Base-by-base conservation (phyloP, 2,113 vertebrate species). In the Semicossyphus pulcher region DNA sequence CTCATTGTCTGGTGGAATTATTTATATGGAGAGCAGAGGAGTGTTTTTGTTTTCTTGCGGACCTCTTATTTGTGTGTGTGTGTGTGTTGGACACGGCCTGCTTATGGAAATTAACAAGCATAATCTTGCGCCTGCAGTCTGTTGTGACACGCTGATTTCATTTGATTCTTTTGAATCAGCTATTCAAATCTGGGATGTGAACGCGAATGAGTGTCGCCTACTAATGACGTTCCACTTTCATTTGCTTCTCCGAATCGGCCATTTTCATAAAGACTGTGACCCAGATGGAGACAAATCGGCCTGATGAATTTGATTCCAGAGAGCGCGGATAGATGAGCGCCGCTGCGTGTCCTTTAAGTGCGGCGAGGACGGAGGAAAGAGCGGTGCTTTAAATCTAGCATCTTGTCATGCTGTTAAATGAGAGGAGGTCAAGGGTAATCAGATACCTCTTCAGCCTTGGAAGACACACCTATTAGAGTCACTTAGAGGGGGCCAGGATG, bases 351-450 rank as follows among this genome's bases (percentile, higher is more conserved):
- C 53, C n/a, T 32, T 69, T 69, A 75, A 78, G 41, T 48, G 37
- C 51, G 70, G 44, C 4, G 1, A 32, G 29, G 61, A 20, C 47
- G 49, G 25, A 20, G 37, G 28, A 7, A 45, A 58, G 15, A 62
- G 58, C 48, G 12, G 56, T 53, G 77, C n/a, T 69, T 67, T 75
- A 47, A 39, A 23, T 72, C 47, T 39, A 25, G 26, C 61, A 56
- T 83, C 48, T 63, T 7, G 68, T 71, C 23, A 4, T 32, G 71
- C 25, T 80, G 76, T 57, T 53, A 45, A 70, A 68, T 0, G 18
- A 68, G 70, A 36, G 72, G 47, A 76, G 84, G 70, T 81, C 83
- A 83, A 81, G 78, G 84, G 69, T 78, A 71, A 87, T 86, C 70
- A 77, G 69, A 60, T 41, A 23, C 25, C 72, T 65, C 49, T 45